phyloP scores from a whole-genome alignment of 2,888 invertebrate species.

The Unio pictorum region DNA sequence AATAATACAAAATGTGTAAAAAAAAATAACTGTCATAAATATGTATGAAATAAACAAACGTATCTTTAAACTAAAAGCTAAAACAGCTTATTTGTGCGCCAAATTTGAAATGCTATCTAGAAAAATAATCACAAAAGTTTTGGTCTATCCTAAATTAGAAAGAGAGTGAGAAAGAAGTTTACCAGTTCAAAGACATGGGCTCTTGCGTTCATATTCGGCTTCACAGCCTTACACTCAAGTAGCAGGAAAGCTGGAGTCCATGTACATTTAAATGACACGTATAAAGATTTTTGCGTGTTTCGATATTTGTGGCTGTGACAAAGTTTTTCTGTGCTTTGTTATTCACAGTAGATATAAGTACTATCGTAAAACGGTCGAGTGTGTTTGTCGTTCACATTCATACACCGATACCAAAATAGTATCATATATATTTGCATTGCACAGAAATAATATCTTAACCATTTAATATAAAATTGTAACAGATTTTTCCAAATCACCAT shows the following conservation, averaged over 20 bases:
- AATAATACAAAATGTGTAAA: too few species aligned
- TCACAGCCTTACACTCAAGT: constrained; percentile 3
- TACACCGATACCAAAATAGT: too few species aligned
- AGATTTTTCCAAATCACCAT: too few species aligned
- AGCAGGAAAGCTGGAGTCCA: not conserved
- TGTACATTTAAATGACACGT: not conserved
- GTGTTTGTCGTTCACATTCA: constrained; percentile 13
- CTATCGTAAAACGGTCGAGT: constrained; percentile 14
- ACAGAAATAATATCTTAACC: too few species aligned
- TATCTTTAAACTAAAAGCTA: too few species aligned
- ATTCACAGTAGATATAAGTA: constrained; percentile 1
- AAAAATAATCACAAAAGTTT: too few species aligned
- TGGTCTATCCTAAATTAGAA: not conserved
- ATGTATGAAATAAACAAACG: too few species aligned
- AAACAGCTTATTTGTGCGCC: too few species aligned
- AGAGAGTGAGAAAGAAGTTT: constrained; percentile 3
- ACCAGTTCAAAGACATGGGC: constrained; percentile 57
- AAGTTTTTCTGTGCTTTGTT: constrained; percentile 2
- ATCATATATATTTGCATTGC: too few species aligned
- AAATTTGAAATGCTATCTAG: not conserved
- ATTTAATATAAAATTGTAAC: too few species aligned
- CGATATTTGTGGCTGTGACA: not conserved
- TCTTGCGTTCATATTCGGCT: constrained; percentile 52
- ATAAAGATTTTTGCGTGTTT: not conserved
- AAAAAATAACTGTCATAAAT: too few species aligned